Evolutionary conservation across 2,888 invertebrate genomes (phyloP), one percentile per base, ranked within the genome.

Genomic region (Amblyteles armatorius): DNA sequence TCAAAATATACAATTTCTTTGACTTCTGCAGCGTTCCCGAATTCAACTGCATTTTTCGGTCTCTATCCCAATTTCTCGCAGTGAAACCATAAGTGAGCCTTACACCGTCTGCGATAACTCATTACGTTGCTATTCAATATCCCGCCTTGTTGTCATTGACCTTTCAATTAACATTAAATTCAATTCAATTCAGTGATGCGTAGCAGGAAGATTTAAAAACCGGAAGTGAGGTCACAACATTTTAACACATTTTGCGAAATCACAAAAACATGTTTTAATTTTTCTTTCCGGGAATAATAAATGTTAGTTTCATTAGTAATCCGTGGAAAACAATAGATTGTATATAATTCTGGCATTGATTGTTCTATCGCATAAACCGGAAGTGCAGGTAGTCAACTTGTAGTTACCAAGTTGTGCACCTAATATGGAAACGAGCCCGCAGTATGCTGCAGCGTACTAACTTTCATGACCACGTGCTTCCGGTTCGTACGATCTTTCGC

Each of bases 1-100:
- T 67, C 67, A 40, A 67, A 67, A 67, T 40, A n/a, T 67, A 13
- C 67, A 40, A 67, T 44, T 67, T 67, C 22, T 22, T 67, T 40
- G 22, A 55, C 9, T 22, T 19, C 22, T 2, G n/a, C 0, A 19
- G n/a, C 44, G 16, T 48, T 55, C 55, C 9, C 9, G 55, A 55
- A 22, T 22, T 22, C 22, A 11, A 55, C 44, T 16, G 44, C 3
- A 16, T 48, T 16, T 48, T 48, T 48, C 4, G 0, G 4, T 16
- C 4, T 13, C 44, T 48, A 16, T 48, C 4, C 4, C 16, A 11
- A 13, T 16, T 48, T 13, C 4, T 48, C 44, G 16, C 44, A 48
- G 16, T 3, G 1, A 16, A 48, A 48, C 16, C 2, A 2, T 4
- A 13, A 3, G 44, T 16, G 16, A 48, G 16, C 16, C 44, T 48